Conservation (phyloP, 2,113 vertebrate genomes). For the Chamaea fasciata region DNA sequence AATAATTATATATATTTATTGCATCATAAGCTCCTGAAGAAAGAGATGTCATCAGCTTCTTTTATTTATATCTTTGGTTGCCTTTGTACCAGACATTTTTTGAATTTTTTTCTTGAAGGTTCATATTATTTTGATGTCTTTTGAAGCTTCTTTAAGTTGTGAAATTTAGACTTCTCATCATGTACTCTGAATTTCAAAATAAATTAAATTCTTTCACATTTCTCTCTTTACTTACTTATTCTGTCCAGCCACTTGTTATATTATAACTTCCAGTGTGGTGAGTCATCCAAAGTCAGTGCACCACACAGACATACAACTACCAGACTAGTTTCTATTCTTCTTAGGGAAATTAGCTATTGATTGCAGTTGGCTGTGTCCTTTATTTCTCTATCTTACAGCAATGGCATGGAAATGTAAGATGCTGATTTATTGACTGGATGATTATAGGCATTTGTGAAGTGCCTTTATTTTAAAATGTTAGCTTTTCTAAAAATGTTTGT, state of each 20-base stretch:
- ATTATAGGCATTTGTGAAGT: not conserved
- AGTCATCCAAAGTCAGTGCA: not conserved
- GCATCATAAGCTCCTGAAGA: not conserved
- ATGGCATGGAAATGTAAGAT: slow-evolving; percentile 3
- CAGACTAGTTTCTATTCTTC: not conserved
- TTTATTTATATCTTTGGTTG: not conserved
- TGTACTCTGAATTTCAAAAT: not conserved
- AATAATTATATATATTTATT: not conserved
- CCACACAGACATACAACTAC: not conserved
- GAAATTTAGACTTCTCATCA: not conserved
- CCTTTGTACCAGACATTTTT: not conserved
- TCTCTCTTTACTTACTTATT: not conserved
- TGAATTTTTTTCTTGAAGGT: not conserved
- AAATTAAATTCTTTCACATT: not conserved
- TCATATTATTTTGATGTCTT: not conserved
- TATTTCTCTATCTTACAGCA: not conserved
- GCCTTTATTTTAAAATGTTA: not conserved
- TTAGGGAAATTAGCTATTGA: slow-evolving; percentile 35
- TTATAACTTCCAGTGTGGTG: not conserved
- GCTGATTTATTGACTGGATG: slow-evolving; percentile 8
- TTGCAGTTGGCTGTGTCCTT: not conserved
- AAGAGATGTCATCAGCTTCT: not conserved
- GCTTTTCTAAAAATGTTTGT: not conserved
- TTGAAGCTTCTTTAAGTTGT: not conserved
- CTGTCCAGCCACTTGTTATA: not conserved